These are phyloP conservation scores for Megalops atlanticus DNA, from an alignment of 2,113 vertebrate genomes.

Conservation along the genomic window DNA sequence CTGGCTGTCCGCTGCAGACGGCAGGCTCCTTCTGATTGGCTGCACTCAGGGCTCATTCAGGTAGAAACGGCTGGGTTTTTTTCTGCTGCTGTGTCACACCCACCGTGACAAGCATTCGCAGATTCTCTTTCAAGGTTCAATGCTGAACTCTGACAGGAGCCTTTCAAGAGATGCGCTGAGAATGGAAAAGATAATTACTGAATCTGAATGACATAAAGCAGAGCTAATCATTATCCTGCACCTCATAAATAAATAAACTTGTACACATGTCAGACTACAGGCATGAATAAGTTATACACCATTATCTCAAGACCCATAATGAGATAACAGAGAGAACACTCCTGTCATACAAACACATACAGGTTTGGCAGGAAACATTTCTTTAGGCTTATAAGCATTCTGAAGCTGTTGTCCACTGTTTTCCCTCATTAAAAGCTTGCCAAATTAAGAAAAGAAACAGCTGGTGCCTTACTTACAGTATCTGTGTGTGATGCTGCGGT, in stretches of 20 bases:
- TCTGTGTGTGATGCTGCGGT: not conserved
- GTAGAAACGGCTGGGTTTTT: not conserved
- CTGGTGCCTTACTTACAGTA: not conserved
- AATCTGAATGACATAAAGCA: constrained; percentile 16
- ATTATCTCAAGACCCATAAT: not conserved
- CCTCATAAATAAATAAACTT: constrained; percentile 7
- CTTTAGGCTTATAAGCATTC: not conserved
- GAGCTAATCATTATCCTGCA: not conserved
- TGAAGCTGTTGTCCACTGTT: not conserved
- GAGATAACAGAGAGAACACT: not conserved
- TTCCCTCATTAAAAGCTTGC: not conserved
- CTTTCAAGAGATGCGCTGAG: too few species aligned
- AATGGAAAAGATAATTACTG: not conserved
- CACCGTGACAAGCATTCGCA: not conserved
- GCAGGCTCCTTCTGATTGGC: too few species aligned
- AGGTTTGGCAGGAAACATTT: not conserved
- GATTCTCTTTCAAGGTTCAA: not conserved
- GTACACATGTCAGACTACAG: not conserved
- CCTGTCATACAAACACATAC: not conserved
- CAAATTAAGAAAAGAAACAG: not conserved
- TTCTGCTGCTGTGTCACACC: not conserved
- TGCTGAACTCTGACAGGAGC: not conserved
- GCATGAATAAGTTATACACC: not conserved
- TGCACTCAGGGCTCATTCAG: not conserved
- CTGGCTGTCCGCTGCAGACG: not conserved